Percentiles rank a stretch among this genome's conserved stretches.
Conservation (phyloP, 2,797 vertebrate species). For the Thaleichthys pacificus region DNA sequence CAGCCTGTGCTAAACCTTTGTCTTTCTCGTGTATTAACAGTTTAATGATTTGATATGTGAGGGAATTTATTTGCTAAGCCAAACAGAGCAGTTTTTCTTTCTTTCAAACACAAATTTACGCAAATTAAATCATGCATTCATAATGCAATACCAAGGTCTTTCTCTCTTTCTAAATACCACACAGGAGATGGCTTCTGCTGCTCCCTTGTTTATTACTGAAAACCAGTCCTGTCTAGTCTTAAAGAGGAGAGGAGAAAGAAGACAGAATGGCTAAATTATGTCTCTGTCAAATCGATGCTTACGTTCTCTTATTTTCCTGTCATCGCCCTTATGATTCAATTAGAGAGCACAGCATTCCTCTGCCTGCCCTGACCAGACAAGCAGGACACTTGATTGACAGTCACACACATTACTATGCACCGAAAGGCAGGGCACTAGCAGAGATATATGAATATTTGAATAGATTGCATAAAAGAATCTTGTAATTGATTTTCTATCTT, state of each 20-base stretch:
- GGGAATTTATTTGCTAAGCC: slow-evolving; percentile 15
- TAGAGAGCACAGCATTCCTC: slow-evolving; percentile 60
- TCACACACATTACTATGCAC: slow-evolving; percentile 74
- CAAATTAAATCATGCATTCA: too few species aligned
- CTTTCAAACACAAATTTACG: slow-evolving; percentile 20
- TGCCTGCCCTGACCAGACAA: slow-evolving; percentile 63
- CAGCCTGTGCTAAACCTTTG: slow-evolving; percentile 9
- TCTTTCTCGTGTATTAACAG: background rate
- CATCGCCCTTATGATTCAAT: slow-evolving; percentile 72
- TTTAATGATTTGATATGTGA: slow-evolving; percentile 12
- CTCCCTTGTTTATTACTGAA: slow-evolving; percentile 47
- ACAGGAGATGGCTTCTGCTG: background rate
- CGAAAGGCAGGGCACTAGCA: slow-evolving; percentile 67
- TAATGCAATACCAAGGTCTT: background rate
- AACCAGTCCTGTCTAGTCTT: slow-evolving; percentile 41
- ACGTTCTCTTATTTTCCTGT: slow-evolving; percentile 68
- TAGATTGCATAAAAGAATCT: slow-evolving; percentile 77
- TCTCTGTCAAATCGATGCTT: slow-evolving; percentile 68
- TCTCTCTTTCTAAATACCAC: background rate
- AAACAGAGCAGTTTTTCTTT: background rate
- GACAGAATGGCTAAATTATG: slow-evolving; percentile 63
- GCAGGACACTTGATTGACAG: slow-evolving; percentile 76
- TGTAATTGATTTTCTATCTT: slow-evolving; percentile 84
- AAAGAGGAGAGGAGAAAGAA: slow-evolving; percentile 48
- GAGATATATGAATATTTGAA: slow-evolving; percentile 79